Evolutionary conservation across 2,888 invertebrate species (phyloP).

Genomic region (Glomeris marginata): DNA sequence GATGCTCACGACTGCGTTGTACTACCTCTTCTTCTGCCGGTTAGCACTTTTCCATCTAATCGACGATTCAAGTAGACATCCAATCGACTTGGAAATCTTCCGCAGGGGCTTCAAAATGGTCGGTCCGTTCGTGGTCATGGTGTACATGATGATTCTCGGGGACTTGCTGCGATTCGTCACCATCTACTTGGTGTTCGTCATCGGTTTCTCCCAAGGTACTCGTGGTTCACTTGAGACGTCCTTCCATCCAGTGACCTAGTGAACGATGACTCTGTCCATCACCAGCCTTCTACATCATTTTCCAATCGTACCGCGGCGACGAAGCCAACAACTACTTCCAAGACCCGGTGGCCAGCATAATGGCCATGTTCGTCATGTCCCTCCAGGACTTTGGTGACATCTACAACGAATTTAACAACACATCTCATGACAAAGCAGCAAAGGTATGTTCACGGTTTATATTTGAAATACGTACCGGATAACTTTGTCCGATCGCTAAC

Average conservation of each 20-base stretch:
- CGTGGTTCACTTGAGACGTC: too few species aligned
- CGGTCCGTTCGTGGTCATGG: constrained; percentile 99
- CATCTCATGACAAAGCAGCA: constrained; percentile 30
- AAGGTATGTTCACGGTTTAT: background rate
- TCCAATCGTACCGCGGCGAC: constrained; percentile 20
- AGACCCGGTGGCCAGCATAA: constrained; percentile 78
- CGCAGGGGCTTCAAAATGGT: constrained; percentile 91
- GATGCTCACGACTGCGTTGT: constrained; percentile 89
- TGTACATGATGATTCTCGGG: constrained; percentile 95
- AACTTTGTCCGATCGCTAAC: background rate
- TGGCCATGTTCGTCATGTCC: constrained; percentile 98
- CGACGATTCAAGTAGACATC: too few species aligned
- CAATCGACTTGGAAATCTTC: too few species aligned
- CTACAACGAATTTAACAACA: constrained; percentile 75
- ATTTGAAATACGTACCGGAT: background rate
- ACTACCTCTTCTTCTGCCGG: constrained; percentile 95
- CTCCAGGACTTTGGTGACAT: constrained; percentile 92
- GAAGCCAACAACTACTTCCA: constrained; percentile 27
- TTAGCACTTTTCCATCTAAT: constrained; percentile 27
- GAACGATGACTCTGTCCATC: too few species aligned
- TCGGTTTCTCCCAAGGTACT: constrained; percentile 90
- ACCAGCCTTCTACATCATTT: constrained; percentile 33
- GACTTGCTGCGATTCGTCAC: constrained; percentile 89
- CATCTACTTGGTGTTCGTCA: constrained; percentile 91
- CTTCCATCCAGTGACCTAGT: too few species aligned